phyloP scores from a whole-genome alignment of 2,888 invertebrate species.

The Diarsia rubi region DNA sequence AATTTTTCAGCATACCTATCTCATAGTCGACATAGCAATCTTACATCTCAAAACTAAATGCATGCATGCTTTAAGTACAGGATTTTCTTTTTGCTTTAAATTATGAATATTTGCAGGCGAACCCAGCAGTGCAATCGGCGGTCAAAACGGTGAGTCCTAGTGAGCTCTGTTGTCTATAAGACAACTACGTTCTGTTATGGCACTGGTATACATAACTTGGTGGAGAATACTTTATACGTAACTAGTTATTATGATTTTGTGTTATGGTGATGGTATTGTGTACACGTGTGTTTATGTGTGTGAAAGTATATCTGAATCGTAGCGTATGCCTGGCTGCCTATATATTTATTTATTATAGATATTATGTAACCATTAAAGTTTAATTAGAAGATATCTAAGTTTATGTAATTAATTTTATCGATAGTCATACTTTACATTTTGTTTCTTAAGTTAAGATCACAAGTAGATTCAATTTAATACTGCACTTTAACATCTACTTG shows the following conservation, averaged over 20 bases:
- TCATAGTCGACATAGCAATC: slow-evolving; percentile 47
- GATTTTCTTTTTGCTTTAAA: slow-evolving; percentile 83
- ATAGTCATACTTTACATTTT: neutral
- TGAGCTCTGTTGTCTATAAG: slow-evolving; percentile 69
- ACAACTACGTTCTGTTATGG: slow-evolving; percentile 49
- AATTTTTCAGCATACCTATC: neutral
- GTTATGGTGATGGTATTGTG: slow-evolving; percentile 60
- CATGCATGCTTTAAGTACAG: slow-evolving; percentile 85
- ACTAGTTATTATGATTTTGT: slow-evolving; percentile 35
- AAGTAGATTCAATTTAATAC: neutral
- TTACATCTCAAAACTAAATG: slow-evolving; percentile 58
- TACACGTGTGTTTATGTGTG: slow-evolving; percentile 30
- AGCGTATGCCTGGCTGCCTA: neutral
- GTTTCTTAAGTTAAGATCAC: neutral
- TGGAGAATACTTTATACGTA: slow-evolving; percentile 74
- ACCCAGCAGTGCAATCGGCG: slow-evolving; percentile 98
- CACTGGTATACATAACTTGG: slow-evolving; percentile 75
- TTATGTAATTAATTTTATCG: slow-evolving; percentile 7
- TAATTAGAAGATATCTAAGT: neutral
- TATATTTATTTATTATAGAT: slow-evolving; percentile 5
- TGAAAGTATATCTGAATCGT: slow-evolving; percentile 18
- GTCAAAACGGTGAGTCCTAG: slow-evolving; percentile 96
- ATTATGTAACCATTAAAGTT: slow-evolving; percentile 24
- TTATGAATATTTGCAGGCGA: slow-evolving; percentile 94
- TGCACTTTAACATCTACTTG: neutral